phyloP scores from a whole-genome alignment of 2,797 vertebrate genomes.

The Enteromius viviparus region DNA sequence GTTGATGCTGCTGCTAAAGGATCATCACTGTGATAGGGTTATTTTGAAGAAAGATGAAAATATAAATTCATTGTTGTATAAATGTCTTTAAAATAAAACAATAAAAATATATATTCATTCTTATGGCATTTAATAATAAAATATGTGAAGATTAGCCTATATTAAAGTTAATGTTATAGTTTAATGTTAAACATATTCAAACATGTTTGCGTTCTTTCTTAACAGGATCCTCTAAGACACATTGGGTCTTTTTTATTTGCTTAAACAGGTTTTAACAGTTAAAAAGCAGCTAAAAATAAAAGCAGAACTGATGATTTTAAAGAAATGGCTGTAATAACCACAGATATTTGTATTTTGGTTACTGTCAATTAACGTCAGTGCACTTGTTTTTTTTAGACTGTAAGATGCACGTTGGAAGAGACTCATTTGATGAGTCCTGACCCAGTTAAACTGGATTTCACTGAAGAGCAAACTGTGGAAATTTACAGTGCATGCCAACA shows the following conservation, averaged over 20 bases:
- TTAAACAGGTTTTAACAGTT: neutral
- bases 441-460: slow-evolving; percentile 49
- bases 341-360: slow-evolving; percentile 30
- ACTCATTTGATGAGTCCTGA: slow-evolving; percentile 38
- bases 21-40: neutral
- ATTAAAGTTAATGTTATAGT: neutral
- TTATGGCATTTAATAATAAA: neutral
- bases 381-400: slow-evolving; percentile 29
- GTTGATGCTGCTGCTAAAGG: neutral
- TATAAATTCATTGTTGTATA: neutral
- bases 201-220: neutral
- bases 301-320: slow-evolving; percentile 52
- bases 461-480: slow-evolving; percentile 58
- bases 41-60: neutral
- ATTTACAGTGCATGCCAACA: slow-evolving; percentile 59
- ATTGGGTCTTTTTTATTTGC: neutral
- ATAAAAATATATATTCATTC: neutral
- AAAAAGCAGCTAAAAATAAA: slow-evolving; percentile 34
- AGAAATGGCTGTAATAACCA: slow-evolving; percentile 29
- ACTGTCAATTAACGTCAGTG: slow-evolving; percentile 9
- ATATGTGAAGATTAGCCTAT: neutral
- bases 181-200: neutral
- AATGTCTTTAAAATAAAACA: neutral
- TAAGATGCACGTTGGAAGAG: slow-evolving; percentile 39
- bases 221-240: too few species aligned